Evolutionary conservation across 1,140 invertebrate genomes (phyloP).

Genomic region (Brachystomella parvula): DNA sequence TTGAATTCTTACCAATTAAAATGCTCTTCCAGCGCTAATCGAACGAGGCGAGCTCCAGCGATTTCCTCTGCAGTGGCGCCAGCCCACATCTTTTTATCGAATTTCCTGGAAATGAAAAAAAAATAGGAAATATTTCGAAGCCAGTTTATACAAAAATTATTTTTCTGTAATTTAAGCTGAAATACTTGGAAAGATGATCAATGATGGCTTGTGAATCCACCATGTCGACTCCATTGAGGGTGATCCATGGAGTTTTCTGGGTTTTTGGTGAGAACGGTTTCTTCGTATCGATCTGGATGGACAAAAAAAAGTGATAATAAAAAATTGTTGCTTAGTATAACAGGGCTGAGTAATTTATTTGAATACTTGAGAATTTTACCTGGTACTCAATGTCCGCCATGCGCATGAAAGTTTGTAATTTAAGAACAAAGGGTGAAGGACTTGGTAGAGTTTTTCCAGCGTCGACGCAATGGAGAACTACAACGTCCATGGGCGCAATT

Average conservation of each 20-base stretch:
- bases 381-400: slow-evolving; percentile 13
- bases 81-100: neutral
- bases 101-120: slow-evolving; percentile 3
- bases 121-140: neutral
- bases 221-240: neutral
- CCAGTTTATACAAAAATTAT: neutral
- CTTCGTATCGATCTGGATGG: slow-evolving; percentile 28
- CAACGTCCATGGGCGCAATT: slow-evolving; percentile 18
- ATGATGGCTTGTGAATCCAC: slow-evolving; percentile 6
- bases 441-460: slow-evolving; percentile 33
- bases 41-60: neutral
- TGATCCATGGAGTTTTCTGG: slow-evolving; percentile 46
- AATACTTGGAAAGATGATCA: slow-evolving; percentile 7
- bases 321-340: neutral
- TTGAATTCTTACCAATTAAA: neutral
- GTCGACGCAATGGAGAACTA: slow-evolving; percentile 21
- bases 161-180: neutral
- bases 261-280: slow-evolving; percentile 38
- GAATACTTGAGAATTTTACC: slow-evolving; percentile 2
- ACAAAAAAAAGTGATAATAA: neutral
- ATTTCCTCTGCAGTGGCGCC: neutral
- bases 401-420: slow-evolving; percentile 32
- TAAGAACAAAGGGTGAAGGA: slow-evolving; percentile 41
- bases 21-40: slow-evolving; percentile 3
- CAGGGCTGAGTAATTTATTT: neutral